phyloP scores from a whole-genome alignment of 2,113 vertebrate genomes.

The Nestor notabilis region DNA sequence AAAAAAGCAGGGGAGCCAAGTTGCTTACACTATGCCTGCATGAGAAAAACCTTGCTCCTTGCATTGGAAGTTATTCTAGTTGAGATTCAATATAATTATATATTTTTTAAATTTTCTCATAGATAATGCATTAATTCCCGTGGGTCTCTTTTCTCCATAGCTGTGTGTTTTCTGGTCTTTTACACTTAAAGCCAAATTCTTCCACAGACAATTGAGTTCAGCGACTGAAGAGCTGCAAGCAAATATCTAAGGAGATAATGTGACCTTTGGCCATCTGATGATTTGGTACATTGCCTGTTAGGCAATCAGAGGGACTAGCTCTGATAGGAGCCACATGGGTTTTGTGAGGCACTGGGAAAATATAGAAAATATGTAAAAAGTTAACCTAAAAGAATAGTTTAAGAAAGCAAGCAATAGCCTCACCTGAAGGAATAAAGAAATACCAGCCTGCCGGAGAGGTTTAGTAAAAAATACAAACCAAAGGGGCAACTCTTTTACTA shows the following conservation, averaged over 20 bases:
- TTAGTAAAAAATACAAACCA: not conserved
- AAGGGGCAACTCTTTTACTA: not conserved
- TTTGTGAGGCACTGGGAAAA: not conserved
- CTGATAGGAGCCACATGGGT: not conserved
- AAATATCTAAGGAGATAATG: not conserved
- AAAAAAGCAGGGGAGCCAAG: not conserved
- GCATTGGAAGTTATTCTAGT: not conserved
- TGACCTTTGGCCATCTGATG: not conserved
- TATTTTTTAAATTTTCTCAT: not conserved
- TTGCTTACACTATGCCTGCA: not conserved
- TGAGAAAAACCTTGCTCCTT: not conserved
- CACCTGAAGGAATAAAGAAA: not conserved
- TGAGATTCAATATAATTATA: not conserved
- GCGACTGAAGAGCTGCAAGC: not conserved
- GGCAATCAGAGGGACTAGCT: not conserved
- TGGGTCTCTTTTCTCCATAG: not conserved
- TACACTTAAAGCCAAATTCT: not conserved
- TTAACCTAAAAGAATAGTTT: not conserved
- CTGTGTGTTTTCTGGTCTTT: not conserved
- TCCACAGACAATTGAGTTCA: not conserved
- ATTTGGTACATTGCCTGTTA: not conserved
- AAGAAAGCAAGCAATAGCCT: not conserved
- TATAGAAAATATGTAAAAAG: not conserved
- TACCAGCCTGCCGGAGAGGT: not conserved
- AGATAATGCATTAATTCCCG: rapidly evolving